Conservation (phyloP, 2,888 invertebrate species). For the Geophilus truncorum region DNA sequence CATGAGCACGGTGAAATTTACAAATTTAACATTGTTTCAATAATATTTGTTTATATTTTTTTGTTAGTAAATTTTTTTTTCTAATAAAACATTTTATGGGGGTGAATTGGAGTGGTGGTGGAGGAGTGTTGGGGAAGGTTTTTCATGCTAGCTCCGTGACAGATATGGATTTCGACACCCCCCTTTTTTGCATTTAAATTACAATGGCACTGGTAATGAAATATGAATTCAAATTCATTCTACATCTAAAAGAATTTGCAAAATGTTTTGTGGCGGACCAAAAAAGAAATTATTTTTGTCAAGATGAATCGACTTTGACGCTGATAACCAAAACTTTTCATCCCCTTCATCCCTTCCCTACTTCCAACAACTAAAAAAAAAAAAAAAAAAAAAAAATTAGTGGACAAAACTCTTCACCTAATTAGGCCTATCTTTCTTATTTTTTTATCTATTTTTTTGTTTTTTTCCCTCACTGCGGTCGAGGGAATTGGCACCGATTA, state of each 20-base stretch:
- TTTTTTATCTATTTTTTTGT: not conserved
- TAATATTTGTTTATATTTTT: not conserved
- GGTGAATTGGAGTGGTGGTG: no score
- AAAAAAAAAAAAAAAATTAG: not conserved
- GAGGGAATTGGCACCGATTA: conserved; percentile 24
- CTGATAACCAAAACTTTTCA: not conserved
- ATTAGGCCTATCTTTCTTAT: conserved; percentile 18
- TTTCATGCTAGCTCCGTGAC: conserved; percentile 3
- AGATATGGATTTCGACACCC: conserved; percentile 20
- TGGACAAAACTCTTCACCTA: conserved; percentile 23
- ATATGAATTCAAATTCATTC: conserved; percentile 15
- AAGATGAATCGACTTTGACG: not conserved
- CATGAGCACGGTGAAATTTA: no score
- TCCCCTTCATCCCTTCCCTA: no score
- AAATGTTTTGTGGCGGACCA: conserved; percentile 4
- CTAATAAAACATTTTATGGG: no score
- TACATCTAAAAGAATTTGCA: conserved; percentile 20
- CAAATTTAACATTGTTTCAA: no score
- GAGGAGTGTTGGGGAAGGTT: no score
- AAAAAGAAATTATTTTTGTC: not conserved
- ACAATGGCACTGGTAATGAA: conserved; percentile 11
- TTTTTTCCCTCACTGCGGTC: not conserved
- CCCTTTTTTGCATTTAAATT: conserved; percentile 18
- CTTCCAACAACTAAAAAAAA: not conserved
- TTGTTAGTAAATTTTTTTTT: not conserved